Evolutionary conservation across 2,888 invertebrate species (phyloP).

Genomic region (Chalcosyrphus nemorum): DNA sequence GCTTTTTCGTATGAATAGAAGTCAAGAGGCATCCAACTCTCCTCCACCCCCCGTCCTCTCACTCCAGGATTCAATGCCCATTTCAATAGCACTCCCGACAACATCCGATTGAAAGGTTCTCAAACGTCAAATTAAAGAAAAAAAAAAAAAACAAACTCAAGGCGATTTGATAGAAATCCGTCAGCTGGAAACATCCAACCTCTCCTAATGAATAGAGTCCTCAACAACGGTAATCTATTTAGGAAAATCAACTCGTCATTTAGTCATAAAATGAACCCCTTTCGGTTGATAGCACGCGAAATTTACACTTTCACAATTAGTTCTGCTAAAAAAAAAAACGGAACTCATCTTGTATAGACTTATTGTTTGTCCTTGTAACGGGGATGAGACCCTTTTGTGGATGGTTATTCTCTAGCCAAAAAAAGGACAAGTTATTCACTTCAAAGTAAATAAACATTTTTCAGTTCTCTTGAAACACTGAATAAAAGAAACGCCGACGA

Average conservation of each 20-base stretch:
- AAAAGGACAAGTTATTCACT: slow-evolving; percentile 38
- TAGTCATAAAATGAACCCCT: slow-evolving; percentile 52
- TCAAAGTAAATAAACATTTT: slow-evolving; percentile 51
- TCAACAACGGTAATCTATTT: slow-evolving; percentile 64
- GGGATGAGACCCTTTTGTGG: slow-evolving; percentile 35
- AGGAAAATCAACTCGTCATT: slow-evolving; percentile 68
- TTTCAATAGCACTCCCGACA: slow-evolving; percentile 42
- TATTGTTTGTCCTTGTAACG: slow-evolving; percentile 31
- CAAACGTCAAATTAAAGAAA: slow-evolving; percentile 25
- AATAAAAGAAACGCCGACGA: slow-evolving; percentile 23
- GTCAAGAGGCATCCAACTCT: slow-evolving; percentile 9
- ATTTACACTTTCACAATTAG: slow-evolving; percentile 18
- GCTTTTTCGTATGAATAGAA: slow-evolving; percentile 53
- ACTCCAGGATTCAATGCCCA: slow-evolving; percentile 11
- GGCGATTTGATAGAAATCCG: slow-evolving; percentile 21
- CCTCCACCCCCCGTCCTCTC: too few relatives aligned
- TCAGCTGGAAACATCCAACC: slow-evolving; percentile 43
- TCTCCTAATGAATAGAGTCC: slow-evolving; percentile 53
- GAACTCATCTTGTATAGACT: background rate
- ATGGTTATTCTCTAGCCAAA: background rate
- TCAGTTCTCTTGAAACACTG: slow-evolving; percentile 51
- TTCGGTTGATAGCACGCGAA: slow-evolving; percentile 33
- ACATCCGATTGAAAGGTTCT: slow-evolving; percentile 50
- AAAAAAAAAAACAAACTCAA: background rate
- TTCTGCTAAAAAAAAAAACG: background rate